phyloP scores from a whole-genome alignment of 2,113 vertebrate species.

The Marcusenius ussheri region DNA sequence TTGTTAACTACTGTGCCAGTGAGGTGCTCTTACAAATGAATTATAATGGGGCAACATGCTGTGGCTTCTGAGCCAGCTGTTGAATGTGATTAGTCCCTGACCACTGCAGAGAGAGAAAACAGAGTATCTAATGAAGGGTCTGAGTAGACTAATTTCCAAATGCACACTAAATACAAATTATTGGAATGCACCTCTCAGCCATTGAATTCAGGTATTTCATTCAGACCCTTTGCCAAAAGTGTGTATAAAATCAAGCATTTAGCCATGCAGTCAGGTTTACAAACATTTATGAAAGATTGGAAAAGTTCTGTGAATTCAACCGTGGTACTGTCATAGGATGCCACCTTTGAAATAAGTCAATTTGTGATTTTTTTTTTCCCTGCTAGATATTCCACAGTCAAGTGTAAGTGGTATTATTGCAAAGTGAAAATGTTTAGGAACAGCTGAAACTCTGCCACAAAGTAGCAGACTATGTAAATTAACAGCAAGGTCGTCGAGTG shows the following conservation, averaged over 20 bases:
- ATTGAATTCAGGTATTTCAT: background rate
- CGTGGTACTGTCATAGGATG: background rate
- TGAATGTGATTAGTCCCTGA: conserved; percentile 68
- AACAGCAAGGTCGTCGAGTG: background rate
- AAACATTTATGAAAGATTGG: background rate
- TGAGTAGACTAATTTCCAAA: background rate
- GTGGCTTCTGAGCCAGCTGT: conserved; percentile 61
- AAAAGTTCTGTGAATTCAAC: background rate
- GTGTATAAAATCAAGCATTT: background rate
- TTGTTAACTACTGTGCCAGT: conserved; percentile 68
- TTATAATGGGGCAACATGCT: conserved; percentile 61
- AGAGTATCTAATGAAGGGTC: conserved; percentile 12
- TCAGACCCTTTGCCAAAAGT: background rate
- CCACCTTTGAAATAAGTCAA: background rate
- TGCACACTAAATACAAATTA: background rate
- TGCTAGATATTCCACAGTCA: background rate
- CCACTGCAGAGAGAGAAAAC: conserved; percentile 54
- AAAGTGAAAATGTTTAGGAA: background rate
- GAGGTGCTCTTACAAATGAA: conserved; percentile 67
- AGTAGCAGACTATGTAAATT: background rate
- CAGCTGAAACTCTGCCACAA: background rate
- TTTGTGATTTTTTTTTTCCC: background rate
- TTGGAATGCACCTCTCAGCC: background rate
- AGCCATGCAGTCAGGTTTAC: background rate
- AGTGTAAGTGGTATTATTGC: background rate